Conservation (phyloP, 2,797 vertebrate genomes). For the Acipenser ruthenus region DNA sequence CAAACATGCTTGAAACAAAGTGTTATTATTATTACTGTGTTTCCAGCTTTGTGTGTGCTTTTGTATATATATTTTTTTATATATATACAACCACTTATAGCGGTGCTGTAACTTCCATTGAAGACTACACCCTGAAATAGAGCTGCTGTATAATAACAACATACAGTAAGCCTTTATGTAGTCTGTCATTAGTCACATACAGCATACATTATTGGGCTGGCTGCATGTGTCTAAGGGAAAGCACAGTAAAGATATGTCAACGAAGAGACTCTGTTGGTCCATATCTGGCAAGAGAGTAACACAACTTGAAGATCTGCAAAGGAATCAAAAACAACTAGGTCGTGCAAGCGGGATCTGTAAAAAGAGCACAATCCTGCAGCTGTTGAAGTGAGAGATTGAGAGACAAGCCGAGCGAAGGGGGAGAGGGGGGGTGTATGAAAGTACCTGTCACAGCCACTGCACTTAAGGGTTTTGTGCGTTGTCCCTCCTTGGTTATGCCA, state of each 20-base stretch:
- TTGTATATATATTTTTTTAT: no score
- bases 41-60: no score
- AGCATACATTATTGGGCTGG: no score
- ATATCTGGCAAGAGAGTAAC: background rate
- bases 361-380: background rate
- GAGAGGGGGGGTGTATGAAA: conserved; percentile 17
- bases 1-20: no score
- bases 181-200: no score
- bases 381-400: background rate
- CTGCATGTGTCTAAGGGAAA: background rate
- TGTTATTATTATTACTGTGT: no score
- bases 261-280: background rate
- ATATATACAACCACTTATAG: no score
- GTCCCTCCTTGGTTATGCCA: conserved; percentile 75
- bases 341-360: background rate
- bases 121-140: no score
- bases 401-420: no score
- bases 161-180: no score
- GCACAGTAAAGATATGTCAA: conserved; percentile 6
- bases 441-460: conserved; percentile 91
- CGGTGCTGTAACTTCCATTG: no score
- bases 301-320: background rate
- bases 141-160: no score
- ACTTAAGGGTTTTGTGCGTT: conserved; percentile 80
- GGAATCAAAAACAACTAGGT: background rate